A percentile compares a stretch with the other conserved stretches of the same genome.
phyloP scores from a whole-genome alignment of 2,797 vertebrate species.

The Acanthurus leucopareius region DNA sequence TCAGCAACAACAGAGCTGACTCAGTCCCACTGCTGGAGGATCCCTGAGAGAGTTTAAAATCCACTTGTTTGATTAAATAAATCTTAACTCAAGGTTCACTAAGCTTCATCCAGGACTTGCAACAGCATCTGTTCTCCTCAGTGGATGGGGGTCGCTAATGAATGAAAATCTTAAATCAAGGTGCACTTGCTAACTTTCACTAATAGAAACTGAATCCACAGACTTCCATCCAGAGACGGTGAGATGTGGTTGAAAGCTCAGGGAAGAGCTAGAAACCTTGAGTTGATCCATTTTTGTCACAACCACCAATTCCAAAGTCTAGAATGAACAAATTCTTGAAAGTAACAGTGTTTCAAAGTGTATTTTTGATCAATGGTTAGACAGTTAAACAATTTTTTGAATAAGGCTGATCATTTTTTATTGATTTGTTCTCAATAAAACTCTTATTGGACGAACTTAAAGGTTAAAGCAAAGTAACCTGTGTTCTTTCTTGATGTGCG shows the following conservation, averaged over 20 bases:
- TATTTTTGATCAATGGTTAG: not conserved
- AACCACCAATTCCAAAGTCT: not conserved
- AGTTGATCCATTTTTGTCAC: not conserved
- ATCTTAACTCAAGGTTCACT: not conserved
- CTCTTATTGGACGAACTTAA: no score
- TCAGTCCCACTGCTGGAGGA: not conserved
- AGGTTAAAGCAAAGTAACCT: not conserved
- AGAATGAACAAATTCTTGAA: not conserved
- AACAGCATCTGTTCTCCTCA: not conserved
- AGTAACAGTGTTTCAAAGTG: not conserved
- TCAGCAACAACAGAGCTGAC: constrained; percentile 24
- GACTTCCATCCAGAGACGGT: not conserved
- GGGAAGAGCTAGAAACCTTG: not conserved
- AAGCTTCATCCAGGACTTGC: not conserved
- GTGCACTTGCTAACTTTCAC: not conserved
- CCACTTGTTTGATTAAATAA: not conserved
- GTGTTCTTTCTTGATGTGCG: not conserved
- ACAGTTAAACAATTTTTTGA: not conserved
- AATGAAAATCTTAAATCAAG: not conserved
- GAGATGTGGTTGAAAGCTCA: constrained; percentile 8
- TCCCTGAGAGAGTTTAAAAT: not conserved
- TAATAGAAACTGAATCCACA: not conserved
- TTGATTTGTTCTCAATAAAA: no score
- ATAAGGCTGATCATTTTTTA: no score
- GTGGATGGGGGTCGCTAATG: not conserved